Base-by-base conservation (phyloP, 2,888 invertebrate genomes). In the Microctonus aethiopoides region DNA sequence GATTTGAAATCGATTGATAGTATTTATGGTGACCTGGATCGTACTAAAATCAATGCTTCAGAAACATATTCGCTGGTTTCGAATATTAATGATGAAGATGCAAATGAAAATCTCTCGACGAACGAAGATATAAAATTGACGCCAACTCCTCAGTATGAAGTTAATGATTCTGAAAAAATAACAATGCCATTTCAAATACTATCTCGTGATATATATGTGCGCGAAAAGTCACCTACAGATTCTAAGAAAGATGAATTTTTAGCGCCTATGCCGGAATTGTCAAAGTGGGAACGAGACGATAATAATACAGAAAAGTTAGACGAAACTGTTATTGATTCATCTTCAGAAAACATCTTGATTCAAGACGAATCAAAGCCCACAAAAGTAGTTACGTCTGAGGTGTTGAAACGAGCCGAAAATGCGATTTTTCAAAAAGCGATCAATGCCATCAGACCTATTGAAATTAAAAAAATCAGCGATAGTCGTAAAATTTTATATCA, bases 351-450 rank as follows among this genome's bases (percentile, higher is more conserved):
- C 65, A 82, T 75, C 54, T 77, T 62, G 41, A 80, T 81, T 56
- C 78, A 77, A 11, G 84, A 84, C 22, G 83, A 84, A 2, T 73
- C 76, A 0, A 85, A 85, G 62, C 77, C 78, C 0, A 78, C 79
- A 4, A 94, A 94, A 87, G 92, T 93, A 51, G 88, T 92, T 0
- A 95, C 96, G 0, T 94, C 93, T 22, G 96, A 96, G 86, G 95
- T 97, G 4, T 88, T 97, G 62, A 96, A 96, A 83, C 90, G 95
- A 76, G 96, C 97, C 1, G 96, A 97, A 87, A 96, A 96, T 84
- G 96, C 94, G 0, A 94, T 97, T 78, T 95, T 96, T 84, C 94
- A 96, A 52, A 95, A 96, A 86, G 94, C 94, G 0, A 93, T 94
- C 54, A 94, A 93, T 80, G 94, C 95, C 0, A 91, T 94, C 57